Conservation (phyloP, 2,888 invertebrate genomes). For the Cantharis nigra region DNA sequence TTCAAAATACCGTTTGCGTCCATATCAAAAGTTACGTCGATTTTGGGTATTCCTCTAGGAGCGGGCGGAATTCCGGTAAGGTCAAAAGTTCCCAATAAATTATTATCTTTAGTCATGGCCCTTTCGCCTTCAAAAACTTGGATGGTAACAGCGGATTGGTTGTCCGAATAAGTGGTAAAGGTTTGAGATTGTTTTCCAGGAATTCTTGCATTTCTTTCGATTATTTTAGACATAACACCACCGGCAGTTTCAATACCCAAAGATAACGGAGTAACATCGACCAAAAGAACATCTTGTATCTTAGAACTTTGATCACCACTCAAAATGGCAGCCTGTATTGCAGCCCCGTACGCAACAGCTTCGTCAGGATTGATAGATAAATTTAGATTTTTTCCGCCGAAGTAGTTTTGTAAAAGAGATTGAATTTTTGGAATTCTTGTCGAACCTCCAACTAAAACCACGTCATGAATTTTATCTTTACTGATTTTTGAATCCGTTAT, state of each 20-base stretch:
- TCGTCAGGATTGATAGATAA: constrained; percentile 81
- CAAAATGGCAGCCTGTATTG: constrained; percentile 74
- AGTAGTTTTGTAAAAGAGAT: constrained; percentile 73
- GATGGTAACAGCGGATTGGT: constrained; percentile 76
- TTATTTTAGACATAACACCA: constrained; percentile 66
- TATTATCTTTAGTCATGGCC: constrained; percentile 64
- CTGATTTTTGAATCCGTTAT: constrained; percentile 77
- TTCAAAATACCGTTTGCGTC: constrained; percentile 76
- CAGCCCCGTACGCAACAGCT: constrained; percentile 80
- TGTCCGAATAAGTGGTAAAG: constrained; percentile 82
- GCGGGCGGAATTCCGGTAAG: constrained; percentile 61
- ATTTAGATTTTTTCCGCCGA: constrained; percentile 73
- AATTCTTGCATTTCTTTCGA: constrained; percentile 73
- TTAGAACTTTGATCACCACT: constrained; percentile 65
- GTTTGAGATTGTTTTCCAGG: constrained; percentile 74
- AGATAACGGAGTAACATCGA: constrained; percentile 61
- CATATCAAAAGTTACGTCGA: constrained; percentile 69
- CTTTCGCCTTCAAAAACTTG: constrained; percentile 69
- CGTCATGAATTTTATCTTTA: constrained; percentile 75
- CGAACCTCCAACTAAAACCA: constrained; percentile 82
- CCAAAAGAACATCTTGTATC: constrained; percentile 64
- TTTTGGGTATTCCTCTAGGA: constrained; percentile 59
- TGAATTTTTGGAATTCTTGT: constrained; percentile 82
- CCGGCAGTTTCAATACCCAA: constrained; percentile 60
- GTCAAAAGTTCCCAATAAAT: constrained; percentile 56